Conservation (phyloP, 2,113 vertebrate species). For the Chrysemys picta region DNA sequence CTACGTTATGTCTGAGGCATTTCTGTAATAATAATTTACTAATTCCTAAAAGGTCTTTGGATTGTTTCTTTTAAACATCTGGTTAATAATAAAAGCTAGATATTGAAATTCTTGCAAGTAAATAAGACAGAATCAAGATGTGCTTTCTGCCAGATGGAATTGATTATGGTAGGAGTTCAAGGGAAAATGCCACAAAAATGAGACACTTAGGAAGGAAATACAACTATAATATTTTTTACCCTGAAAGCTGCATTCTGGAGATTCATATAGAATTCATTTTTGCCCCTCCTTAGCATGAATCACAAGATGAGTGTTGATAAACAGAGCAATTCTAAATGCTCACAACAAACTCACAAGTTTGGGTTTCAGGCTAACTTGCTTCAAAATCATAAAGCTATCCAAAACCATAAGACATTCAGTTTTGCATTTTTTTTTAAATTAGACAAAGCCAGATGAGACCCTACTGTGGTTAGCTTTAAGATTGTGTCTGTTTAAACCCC, state of each 20-base stretch:
- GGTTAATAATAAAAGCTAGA: neutral
- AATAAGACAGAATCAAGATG: neutral
- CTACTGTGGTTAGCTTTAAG: neutral
- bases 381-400: neutral
- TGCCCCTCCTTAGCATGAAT: neutral
- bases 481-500: neutral
- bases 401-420: neutral
- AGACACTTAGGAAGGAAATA: neutral
- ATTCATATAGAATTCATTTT: neutral
- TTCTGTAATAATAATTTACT: neutral
- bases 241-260: neutral
- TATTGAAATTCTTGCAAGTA: neutral
- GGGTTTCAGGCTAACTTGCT: neutral
- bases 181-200: neutral
- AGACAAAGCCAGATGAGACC: neutral
- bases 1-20: no score
- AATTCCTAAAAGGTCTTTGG: neutral
- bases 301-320: neutral
- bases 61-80: neutral
- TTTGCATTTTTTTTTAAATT: neutral
- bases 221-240: neutral
- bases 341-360: neutral
- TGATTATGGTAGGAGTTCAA: neutral
- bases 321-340: neutral
- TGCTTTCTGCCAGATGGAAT: neutral